Conservation (phyloP, 2,888 invertebrate genomes). For the Dorcus parallelipipedus region DNA sequence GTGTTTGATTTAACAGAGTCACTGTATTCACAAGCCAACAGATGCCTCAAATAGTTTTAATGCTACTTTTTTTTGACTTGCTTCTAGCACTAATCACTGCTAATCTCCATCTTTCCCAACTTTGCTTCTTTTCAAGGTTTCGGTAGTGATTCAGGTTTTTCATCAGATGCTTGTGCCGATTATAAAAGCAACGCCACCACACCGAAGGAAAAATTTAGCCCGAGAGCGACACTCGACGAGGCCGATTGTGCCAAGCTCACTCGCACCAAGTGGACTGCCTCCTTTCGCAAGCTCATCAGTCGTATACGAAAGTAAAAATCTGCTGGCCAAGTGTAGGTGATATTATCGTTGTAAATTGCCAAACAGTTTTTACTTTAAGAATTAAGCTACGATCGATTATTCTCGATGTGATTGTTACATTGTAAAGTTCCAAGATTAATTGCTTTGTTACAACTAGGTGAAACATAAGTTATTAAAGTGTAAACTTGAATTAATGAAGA, state of each 20-base stretch:
- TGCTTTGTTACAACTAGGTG: no score
- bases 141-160: constrained; percentile 53
- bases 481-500: no score
- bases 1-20: no score
- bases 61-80: constrained; percentile 3
- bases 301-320: constrained; percentile 42
- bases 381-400: not conserved
- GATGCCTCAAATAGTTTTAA: constrained; percentile 13
- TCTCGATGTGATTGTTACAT: not conserved
- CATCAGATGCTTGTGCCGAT: constrained; percentile 51
- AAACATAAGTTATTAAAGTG: no score
- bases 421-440: not conserved
- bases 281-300: constrained; percentile 56
- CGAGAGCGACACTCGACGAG: constrained; percentile 43
- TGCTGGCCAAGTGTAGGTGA: no score
- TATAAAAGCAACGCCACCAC: constrained; percentile 46
- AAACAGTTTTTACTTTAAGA: no score
- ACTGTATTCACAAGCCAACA: constrained; percentile 14
- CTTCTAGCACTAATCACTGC: no score
- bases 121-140: constrained; percentile 36
- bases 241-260: constrained; percentile 49
- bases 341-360: no score
- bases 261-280: constrained; percentile 60
- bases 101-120: not conserved
- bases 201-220: constrained; percentile 47